Base-by-base conservation (phyloP, 2,888 invertebrate genomes). In the Elegia similella region DNA sequence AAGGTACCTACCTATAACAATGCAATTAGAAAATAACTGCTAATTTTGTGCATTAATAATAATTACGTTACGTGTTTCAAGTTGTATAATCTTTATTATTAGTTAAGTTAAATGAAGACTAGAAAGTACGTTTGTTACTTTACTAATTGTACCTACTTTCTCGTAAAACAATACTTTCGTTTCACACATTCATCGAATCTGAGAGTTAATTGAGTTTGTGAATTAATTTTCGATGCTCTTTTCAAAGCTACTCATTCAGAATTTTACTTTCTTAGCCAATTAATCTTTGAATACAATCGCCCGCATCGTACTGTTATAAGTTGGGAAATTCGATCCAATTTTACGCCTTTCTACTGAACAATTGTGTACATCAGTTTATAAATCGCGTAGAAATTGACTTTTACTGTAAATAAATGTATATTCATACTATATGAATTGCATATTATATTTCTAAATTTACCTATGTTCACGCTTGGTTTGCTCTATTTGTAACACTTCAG, bases 181-280 rank as follows among this genome's bases (percentile, higher is more conserved):
- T 79, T 80, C 75, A 70, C 76, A 75, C 76, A 73, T 73, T 70
- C 73, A 63, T 66, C 72, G 72, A 69, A 68, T 68, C 65, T 61
- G 68, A 68, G 72, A 73, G 70, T 61, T 44, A 46, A 17, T 55
- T 38, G 47, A 42, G 15, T 15, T 42, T 34, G 48, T 30, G 16
- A 56, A 48, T 56, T 56, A 56, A 56, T 56, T 56, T 50, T 56
- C 47, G 42, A 55, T 42, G 30, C 34, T 17, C 34, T 47, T 54
- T 55, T 16, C 23, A 55, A 47, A 55, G 17, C 50, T 16, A 47
- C 23, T 30, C 42, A 29, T 48, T 56, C 15, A 15, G 42, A 56
- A 42, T 47, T 29, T 23, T 42, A 48, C 48, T 56, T 56, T 56
- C 48, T 34, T 48, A 16, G 29, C 29, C 56, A 46, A 55, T 55